Base-by-base conservation (phyloP, 2,888 invertebrate species). In the Tryphoninae sp. region DNA sequence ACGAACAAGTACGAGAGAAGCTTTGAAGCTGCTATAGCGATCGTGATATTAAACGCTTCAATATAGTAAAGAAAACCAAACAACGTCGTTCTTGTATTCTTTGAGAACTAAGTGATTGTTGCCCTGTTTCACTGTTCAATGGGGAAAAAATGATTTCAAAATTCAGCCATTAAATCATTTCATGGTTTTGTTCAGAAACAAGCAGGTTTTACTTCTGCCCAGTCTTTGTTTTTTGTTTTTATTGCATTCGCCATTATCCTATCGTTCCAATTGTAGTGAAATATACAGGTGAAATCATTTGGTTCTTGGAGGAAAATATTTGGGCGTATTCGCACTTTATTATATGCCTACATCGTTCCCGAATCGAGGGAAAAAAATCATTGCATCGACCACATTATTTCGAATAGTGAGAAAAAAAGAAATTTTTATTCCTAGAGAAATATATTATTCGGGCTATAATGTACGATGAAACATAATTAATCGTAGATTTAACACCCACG, bases 401-500 rank as follows among this genome's bases (percentile, higher is more conserved):
- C 33, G 58, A 64, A 77, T 55, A 11, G 75, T 53, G 72, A 55
- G 76, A 59, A 67, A 64, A 64, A 59, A 64, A 72, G 40, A 71
- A 74, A 77, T 83, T 83, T 84, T 82, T 76, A 79, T 80, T 83
- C 68, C 72, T 84, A 83, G 79, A 67, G 2, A 65, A 81, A 65
- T 80, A 22, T 81, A 76, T 78, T 78, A 78, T 79, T 84, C 80
- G 82, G 84, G 84, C 85, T 85, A 85, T 84, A 82, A 84, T 82
- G 78, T 75, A 84, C 75, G 68, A 82, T 74, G 78, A 78, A 78
- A 76, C 72, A 76, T 68, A 76, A 79, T 61, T 80, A 81, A 80
- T 71, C 82, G 75, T 84, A 85, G 85, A 80, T 85, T 85, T 85
- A 83, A 84, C 82, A 85, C 77, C 84, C 81, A 84, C 78, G 67